phyloP scores from a whole-genome alignment of 2,113 vertebrate species.

The Ameiurus melas region DNA sequence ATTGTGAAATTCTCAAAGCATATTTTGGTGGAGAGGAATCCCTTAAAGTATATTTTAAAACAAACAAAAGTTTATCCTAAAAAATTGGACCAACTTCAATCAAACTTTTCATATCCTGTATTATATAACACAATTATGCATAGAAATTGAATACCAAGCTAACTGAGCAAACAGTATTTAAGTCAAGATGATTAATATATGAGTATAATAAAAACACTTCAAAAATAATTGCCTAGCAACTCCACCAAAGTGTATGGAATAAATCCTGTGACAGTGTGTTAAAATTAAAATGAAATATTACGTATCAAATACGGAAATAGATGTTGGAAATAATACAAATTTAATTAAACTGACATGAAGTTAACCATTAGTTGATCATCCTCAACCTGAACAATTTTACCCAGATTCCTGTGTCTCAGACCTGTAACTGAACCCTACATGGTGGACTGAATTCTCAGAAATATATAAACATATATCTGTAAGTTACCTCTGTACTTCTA shows the following conservation, averaged over 20 bases:
- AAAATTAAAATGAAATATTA: neutral
- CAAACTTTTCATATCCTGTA: neutral
- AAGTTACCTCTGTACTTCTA: neutral
- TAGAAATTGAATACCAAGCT: neutral
- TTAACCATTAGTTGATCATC: neutral
- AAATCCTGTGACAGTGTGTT: neutral
- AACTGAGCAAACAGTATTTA: neutral
- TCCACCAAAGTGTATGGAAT: neutral
- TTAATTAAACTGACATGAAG: neutral
- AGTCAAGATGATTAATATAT: neutral
- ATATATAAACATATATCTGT: neutral
- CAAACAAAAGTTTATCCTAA: neutral
- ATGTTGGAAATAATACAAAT: neutral
- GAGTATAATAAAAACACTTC: neutral
- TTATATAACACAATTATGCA: neutral
- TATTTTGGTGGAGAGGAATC: neutral
- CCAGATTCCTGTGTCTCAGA: neutral
- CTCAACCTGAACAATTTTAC: neutral
- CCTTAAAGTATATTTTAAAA: neutral
- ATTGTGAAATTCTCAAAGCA: neutral
- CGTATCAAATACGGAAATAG: neutral
- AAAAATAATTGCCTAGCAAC: neutral
- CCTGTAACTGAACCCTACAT: neutral
- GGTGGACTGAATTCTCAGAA: neutral
- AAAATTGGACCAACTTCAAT: neutral